Conservation (phyloP, 1,140 invertebrate species). For the Apis mellifera region Amel_HAv3.1 CM009946.2:2604001-2604500, state of each 20-base stretch:
- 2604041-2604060: not conserved
- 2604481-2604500: slow-evolving; percentile 19
- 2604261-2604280: not conserved
- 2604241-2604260: too few species aligned
- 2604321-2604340: not conserved
- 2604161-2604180: not conserved
- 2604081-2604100: not conserved
- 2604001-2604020: slow-evolving; percentile 15
- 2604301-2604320: not conserved
- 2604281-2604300: not conserved
- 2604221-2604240: not conserved
- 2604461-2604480: slow-evolving; percentile 32
- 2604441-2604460: slow-evolving; percentile 28
- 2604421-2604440: slow-evolving; percentile 35
- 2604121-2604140: slow-evolving; percentile 8
- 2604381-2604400: not conserved
- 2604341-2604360: not conserved
- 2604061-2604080: not conserved
- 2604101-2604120: not conserved
- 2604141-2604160: not conserved
- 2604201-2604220: not conserved
- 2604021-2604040: not conserved
- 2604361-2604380: not conserved
- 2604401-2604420: not conserved
- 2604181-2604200: too few species aligned